Evolutionary conservation across 2,797 vertebrate species (phyloP).

Genomic region (Lophius americanus): DNA sequence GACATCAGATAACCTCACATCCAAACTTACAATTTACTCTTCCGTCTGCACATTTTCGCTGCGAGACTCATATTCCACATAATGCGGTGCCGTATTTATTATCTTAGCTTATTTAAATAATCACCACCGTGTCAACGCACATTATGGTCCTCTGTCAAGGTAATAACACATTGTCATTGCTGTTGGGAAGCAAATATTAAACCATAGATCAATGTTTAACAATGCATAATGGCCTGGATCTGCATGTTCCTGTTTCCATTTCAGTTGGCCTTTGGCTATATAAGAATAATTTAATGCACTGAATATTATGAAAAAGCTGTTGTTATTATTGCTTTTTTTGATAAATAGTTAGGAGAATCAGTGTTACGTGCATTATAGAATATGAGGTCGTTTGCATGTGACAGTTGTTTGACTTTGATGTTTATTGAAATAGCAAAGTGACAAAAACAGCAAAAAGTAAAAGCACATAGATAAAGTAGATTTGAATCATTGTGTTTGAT

Average conservation of each 20-base stretch:
- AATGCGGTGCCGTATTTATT: constrained; percentile 71
- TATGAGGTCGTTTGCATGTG: constrained; percentile 53
- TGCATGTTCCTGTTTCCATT: constrained; percentile 79
- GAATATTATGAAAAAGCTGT: constrained; percentile 67
- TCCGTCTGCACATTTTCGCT: constrained; percentile 45
- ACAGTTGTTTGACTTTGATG: constrained; percentile 42
- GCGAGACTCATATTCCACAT: constrained; percentile 52
- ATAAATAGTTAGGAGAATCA: constrained; percentile 70
- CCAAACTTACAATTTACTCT: constrained; percentile 59
- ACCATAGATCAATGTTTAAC: constrained; percentile 85
- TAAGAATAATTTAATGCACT: constrained; percentile 80
- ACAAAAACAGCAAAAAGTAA: constrained; percentile 24
- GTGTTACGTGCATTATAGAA: constrained; percentile 57
- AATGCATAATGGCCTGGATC: constrained; percentile 81
- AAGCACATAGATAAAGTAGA: constrained; percentile 16
- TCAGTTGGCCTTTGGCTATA: constrained; percentile 77
- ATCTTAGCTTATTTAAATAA: constrained; percentile 81
- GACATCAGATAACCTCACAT: constrained; percentile 29
- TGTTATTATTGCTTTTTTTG: constrained; percentile 77
- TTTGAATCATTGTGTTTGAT: constrained; percentile 35
- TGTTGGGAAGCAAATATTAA: constrained; percentile 84
- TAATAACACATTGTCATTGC: constrained; percentile 80
- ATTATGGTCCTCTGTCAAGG: constrained; percentile 79
- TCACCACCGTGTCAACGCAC: constrained; percentile 70
- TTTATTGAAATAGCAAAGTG: constrained; percentile 11